Conservation (phyloP, 2,797 vertebrate genomes). For the Anguilla pacifica region DNA sequence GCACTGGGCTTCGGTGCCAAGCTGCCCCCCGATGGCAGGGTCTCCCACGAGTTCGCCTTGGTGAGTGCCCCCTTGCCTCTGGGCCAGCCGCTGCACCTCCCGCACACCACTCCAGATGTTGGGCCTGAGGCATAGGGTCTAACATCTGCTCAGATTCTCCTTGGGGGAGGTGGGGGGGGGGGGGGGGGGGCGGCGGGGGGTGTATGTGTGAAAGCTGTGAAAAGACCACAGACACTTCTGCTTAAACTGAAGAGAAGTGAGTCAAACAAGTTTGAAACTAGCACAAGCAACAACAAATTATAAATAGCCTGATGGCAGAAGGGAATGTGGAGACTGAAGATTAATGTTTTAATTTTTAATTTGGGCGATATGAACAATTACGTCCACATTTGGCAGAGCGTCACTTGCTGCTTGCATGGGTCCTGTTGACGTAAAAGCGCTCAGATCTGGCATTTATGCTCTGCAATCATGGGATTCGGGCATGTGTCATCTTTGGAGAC, state of each 20-base stretch:
- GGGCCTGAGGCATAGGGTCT: neutral
- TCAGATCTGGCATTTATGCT: neutral
- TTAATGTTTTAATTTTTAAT: slow-evolving; percentile 3
- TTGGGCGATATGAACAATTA: neutral
- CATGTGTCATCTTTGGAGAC: neutral
- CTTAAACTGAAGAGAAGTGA: neutral
- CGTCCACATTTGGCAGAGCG: neutral
- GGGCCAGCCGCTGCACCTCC: neutral
- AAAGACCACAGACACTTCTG: neutral
- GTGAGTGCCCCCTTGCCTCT: slow-evolving; percentile 66
- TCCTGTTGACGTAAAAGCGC: neutral
- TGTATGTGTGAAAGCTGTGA: neutral
- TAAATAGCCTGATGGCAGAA: neutral
- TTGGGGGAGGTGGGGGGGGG: neutral
- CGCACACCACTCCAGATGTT: neutral
- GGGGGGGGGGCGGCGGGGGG: neutral
- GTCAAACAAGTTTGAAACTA: neutral
- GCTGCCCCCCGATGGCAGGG: slow-evolving; percentile 91
- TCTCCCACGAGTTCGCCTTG: slow-evolving; percentile 97
- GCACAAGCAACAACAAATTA: neutral
- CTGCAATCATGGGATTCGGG: neutral
- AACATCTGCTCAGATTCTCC: neutral
- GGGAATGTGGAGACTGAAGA: neutral
- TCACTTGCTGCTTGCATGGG: neutral
- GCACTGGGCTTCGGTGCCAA: slow-evolving; percentile 96